A percentile compares a stretch with the other conserved stretches of the same genome.
Evolutionary conservation across 2,888 invertebrate genomes (phyloP).

Genomic region (Maniola hyperantus): DNA sequence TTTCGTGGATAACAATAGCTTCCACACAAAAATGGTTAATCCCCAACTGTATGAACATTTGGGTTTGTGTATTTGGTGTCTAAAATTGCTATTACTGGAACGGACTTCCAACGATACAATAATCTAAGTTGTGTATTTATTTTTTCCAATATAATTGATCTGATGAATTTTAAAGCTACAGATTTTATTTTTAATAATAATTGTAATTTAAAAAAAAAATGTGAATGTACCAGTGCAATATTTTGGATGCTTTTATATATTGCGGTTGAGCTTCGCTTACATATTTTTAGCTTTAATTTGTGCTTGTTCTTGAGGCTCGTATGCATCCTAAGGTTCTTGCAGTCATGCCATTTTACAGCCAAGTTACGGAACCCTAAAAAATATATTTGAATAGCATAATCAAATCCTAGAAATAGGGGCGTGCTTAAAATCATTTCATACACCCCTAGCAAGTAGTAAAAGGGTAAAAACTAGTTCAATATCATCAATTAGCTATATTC

Average conservation of each 20-base stretch:
- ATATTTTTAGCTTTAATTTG: too few relatives aligned
- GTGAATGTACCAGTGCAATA: neutral
- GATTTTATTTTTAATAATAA: neutral
- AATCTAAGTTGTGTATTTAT: conserved; percentile 1
- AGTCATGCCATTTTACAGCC: too few relatives aligned
- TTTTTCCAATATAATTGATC: conserved; percentile 10
- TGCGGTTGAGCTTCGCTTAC: neutral
- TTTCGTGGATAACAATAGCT: conserved; percentile 44
- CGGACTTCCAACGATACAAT: conserved; percentile 10
- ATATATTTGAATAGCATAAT: neutral
- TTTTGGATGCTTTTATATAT: conserved; percentile 1
- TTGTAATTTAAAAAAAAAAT: too few relatives aligned
- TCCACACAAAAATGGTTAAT: conserved; percentile 51
- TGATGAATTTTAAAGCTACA: conserved; percentile 7
- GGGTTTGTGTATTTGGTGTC: conserved; percentile 27
- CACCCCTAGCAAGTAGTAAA: neutral
- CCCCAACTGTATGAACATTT: conserved; percentile 45
- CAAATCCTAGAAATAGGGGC: neutral
- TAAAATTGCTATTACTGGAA: conserved; percentile 12
- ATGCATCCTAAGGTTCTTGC: too few relatives aligned
- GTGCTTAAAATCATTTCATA: neutral
- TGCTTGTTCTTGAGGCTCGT: too few relatives aligned
- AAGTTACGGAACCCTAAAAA: too few relatives aligned
- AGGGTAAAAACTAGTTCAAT: conserved; percentile 34
- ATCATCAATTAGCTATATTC: conserved; percentile 43